Evolutionary conservation across 1,140 invertebrate genomes (phyloP).

Genomic region (Nephotettix cincticeps): DNA sequence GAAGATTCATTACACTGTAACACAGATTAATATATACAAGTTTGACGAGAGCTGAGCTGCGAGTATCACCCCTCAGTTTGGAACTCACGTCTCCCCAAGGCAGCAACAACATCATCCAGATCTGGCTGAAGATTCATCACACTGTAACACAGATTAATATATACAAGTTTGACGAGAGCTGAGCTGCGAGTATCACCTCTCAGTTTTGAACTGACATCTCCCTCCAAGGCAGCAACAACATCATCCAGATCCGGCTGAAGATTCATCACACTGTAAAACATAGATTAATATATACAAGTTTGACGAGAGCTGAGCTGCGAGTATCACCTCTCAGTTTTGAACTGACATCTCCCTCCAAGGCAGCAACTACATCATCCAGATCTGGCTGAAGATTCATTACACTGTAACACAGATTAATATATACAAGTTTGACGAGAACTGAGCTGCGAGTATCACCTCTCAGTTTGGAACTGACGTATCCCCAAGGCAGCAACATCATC

Average conservation of each 20-base stretch:
- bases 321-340: slow-evolving; percentile 40
- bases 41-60: slow-evolving; percentile 65
- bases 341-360: slow-evolving; percentile 29
- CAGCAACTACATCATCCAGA: slow-evolving; percentile 57
- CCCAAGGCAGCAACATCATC: slow-evolving; percentile 52
- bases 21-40: slow-evolving; percentile 43
- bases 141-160: slow-evolving; percentile 34
- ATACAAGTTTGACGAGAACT: slow-evolving; percentile 62
- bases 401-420: slow-evolving; percentile 34
- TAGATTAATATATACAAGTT: slow-evolving; percentile 50
- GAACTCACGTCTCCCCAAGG: slow-evolving; percentile 27
- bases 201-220: slow-evolving; percentile 26
- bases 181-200: slow-evolving; percentile 54
- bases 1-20: slow-evolving; percentile 48
- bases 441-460: slow-evolving; percentile 53
- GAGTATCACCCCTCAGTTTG: slow-evolving; percentile 39
- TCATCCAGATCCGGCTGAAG: slow-evolving; percentile 62
- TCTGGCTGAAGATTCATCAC: slow-evolving; percentile 56
- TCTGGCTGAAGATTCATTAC: slow-evolving; percentile 56
- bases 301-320: slow-evolving; percentile 62
- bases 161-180: slow-evolving; percentile 62
- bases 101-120: slow-evolving; percentile 57
- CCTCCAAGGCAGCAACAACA: slow-evolving; percentile 47
- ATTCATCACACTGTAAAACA: slow-evolving; percentile 43
- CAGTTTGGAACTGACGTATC: slow-evolving; percentile 23